Conservation (phyloP, 2,888 invertebrate species). For the Luperina testacea region DNA sequence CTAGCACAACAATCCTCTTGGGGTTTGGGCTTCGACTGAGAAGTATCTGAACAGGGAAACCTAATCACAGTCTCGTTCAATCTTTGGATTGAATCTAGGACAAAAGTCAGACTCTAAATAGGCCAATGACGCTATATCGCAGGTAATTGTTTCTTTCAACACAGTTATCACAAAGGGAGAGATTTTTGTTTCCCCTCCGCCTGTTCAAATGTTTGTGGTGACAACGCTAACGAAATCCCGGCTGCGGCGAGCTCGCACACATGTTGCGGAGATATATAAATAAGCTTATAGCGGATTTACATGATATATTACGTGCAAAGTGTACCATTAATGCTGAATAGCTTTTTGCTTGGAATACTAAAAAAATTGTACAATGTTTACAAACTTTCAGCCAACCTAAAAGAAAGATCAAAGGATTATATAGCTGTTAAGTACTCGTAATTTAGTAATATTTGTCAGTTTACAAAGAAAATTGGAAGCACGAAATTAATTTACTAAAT, state of each 20-base stretch:
- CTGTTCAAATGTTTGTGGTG: conserved; percentile 71
- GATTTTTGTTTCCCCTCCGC: conserved; percentile 58
- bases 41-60: conserved; percentile 15
- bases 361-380: conserved; percentile 37
- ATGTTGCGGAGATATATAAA: conserved; percentile 69
- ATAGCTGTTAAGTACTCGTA: not conserved
- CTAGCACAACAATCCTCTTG: conserved; percentile 14
- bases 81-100: conserved; percentile 3
- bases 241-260: conserved; percentile 64
- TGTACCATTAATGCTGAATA: conserved; percentile 58
- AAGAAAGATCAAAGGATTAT: conserved; percentile 24
- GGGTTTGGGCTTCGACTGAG: not conserved
- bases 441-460: not conserved
- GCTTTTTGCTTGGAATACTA: conserved; percentile 37
- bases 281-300: conserved; percentile 68
- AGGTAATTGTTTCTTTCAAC: conserved; percentile 61
- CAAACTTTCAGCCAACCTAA: conserved; percentile 18
- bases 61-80: conserved; percentile 3
- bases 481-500: conserved; percentile 34
- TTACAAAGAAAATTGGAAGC: conserved; percentile 13
- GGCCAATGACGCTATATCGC: conserved; percentile 14
- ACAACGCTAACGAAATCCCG: conserved; percentile 68
- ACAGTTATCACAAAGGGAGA: conserved; percentile 53
- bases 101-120: conserved; percentile 7
- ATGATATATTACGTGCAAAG: conserved; percentile 67